These are phyloP conservation scores for Suricata suricatta DNA, from an alignment of 2,113 vertebrate genomes.

Conservation along the genomic window DNA sequence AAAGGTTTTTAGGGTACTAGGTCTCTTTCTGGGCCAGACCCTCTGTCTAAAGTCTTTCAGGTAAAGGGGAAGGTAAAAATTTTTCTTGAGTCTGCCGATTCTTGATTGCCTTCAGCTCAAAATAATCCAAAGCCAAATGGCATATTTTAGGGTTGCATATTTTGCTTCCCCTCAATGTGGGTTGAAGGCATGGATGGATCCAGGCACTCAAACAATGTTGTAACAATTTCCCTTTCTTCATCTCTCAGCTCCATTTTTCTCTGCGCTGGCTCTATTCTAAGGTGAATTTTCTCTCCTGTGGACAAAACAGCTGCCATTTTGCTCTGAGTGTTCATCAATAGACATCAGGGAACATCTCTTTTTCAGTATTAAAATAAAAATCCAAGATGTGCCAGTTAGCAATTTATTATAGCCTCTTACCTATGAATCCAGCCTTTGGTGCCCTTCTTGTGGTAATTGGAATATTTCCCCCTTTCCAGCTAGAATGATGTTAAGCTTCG, in stretches of 20 bases:
- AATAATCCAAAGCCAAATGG: neutral
- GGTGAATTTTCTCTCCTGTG: neutral
- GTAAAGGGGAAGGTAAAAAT: neutral
- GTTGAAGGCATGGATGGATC: neutral
- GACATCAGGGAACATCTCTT: neutral
- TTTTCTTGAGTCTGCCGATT: neutral
- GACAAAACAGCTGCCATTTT: neutral
- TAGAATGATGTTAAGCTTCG: neutral
- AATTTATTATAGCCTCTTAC: neutral
- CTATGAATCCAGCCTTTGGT: neutral
- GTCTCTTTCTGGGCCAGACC: neutral
- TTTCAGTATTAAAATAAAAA: neutral
- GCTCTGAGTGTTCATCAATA: neutral
- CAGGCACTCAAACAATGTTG: neutral
- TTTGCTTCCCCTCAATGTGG: neutral
- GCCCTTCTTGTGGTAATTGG: neutral
- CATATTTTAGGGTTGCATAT: neutral
- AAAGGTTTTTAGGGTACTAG: neutral
- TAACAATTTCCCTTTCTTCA: neutral
- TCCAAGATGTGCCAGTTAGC: neutral
- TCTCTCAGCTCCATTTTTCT: neutral
- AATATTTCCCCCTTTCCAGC: neutral
- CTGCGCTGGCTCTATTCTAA: neutral
- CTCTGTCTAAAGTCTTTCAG: neutral
- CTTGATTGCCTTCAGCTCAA: neutral